Conservation (phyloP, 2,113 vertebrate species). For the Propithecus coquereli region DNA sequence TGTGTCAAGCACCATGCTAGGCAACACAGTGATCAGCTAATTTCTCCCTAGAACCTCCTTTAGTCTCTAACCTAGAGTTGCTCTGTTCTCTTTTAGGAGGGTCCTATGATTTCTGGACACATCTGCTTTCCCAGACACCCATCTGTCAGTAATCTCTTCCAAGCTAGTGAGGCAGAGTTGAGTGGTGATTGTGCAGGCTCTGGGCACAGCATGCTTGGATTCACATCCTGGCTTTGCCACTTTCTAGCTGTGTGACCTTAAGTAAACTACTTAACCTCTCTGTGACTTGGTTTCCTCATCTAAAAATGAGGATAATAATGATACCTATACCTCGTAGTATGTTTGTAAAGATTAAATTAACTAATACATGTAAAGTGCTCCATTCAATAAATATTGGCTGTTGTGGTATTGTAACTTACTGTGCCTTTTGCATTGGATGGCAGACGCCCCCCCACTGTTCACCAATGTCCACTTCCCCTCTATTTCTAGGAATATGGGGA, state of each 20-base stretch:
- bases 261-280: constrained; percentile 12
- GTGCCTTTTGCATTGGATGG: background rate
- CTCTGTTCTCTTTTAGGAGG: background rate
- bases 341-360: background rate
- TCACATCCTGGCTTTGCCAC: background rate
- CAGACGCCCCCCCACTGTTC: background rate
- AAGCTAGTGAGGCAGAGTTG: background rate
- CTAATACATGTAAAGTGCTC: background rate
- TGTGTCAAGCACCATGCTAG: background rate
- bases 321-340: background rate
- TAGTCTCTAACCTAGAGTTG: background rate
- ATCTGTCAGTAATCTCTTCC: background rate
- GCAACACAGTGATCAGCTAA: background rate
- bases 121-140: background rate
- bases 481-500: background rate
- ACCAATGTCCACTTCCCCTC: background rate
- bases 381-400: background rate
- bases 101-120: background rate
- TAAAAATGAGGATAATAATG: background rate
- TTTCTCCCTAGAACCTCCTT: background rate
- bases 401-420: background rate
- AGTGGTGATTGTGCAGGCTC: background rate
- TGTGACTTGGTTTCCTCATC: background rate
- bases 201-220: background rate
- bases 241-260: background rate